Evolutionary conservation across 2,113 vertebrate genomes (phyloP).

Genomic region (Peromyscus californicus): DNA sequence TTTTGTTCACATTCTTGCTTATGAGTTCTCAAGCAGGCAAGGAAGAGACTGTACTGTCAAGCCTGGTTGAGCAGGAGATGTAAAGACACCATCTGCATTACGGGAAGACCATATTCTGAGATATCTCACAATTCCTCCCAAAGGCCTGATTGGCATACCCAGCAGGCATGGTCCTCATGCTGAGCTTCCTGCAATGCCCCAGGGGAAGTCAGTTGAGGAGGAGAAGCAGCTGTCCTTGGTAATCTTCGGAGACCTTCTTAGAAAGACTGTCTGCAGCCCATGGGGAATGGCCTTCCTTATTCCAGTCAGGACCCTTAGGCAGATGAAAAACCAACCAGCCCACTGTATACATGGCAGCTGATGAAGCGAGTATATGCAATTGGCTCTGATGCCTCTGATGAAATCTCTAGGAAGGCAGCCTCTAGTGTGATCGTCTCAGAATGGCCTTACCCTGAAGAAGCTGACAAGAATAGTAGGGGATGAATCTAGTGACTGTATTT

Average conservation of each 20-base stretch:
- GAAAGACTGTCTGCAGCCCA: not conserved
- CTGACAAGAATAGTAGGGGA: not conserved
- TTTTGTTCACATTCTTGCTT: not conserved
- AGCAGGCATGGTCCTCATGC: not conserved
- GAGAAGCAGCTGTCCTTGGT: not conserved
- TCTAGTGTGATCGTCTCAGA: not conserved
- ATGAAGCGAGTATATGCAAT: not conserved
- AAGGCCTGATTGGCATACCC: not conserved
- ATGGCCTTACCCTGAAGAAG: not conserved
- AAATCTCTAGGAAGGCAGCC: not conserved
- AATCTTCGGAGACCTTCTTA: not conserved
- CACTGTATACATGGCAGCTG: slow-evolving; percentile 1
- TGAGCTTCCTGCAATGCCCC: not conserved
- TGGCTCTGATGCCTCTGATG: not conserved
- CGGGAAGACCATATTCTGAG: not conserved
- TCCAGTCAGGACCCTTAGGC: not conserved
- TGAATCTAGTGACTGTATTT: not conserved
- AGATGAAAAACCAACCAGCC: not conserved
- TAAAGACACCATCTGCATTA: not conserved
- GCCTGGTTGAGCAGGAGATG: slow-evolving; percentile 43
- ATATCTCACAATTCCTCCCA: not conserved
- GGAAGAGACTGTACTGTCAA: not conserved
- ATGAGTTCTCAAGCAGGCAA: not conserved
- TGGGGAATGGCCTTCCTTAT: not conserved
- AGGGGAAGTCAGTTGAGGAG: not conserved